Percentiles rank a stretch among this genome's conserved stretches.
phyloP scores from a whole-genome alignment of 92 coral and sea anemone species.

The Scolanthus callimorphus region DNA sequence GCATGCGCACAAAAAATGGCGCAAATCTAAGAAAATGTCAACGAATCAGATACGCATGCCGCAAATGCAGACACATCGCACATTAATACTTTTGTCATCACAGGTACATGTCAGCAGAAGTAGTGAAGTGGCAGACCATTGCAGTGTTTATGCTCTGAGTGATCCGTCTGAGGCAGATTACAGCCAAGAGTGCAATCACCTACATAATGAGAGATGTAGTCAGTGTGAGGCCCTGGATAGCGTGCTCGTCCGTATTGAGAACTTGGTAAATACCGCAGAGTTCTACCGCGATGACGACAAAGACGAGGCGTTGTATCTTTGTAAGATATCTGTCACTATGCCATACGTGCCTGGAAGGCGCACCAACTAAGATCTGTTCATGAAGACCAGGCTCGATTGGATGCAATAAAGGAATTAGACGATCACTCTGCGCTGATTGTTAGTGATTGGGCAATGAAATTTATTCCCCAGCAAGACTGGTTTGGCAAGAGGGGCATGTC shows the following conservation, averaged over 20 bases:
- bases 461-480: slow-evolving; percentile 3
- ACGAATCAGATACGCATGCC: too few relatives aligned
- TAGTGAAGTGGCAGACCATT: too few relatives aligned
- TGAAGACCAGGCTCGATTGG: slow-evolving; percentile 13
- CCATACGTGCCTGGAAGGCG: too few relatives aligned
- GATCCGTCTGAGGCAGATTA: slow-evolving; percentile 4
- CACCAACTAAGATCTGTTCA: slow-evolving; percentile 3
- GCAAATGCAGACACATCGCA: too few relatives aligned
- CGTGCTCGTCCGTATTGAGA: not conserved
- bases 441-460: slow-evolving; percentile 17
- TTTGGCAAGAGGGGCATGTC: too few relatives aligned
- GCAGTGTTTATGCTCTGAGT: slow-evolving; percentile 18
- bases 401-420: slow-evolving; percentile 2
- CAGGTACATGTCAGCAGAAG: slow-evolving; percentile 5
- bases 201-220: slow-evolving; percentile 17
- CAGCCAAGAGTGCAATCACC: slow-evolving; percentile 14
- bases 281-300: not conserved
- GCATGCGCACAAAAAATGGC: too few relatives aligned
- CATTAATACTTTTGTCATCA: not conserved
- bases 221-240: slow-evolving; percentile 23
- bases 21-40: too few relatives aligned
- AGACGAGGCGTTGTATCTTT: slow-evolving; percentile 5
- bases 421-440: slow-evolving; percentile 1
- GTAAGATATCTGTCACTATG: not conserved
- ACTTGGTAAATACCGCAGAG: not conserved